phyloP scores from a whole-genome alignment of 2,888 invertebrate species.

The Laothoe populi region DNA sequence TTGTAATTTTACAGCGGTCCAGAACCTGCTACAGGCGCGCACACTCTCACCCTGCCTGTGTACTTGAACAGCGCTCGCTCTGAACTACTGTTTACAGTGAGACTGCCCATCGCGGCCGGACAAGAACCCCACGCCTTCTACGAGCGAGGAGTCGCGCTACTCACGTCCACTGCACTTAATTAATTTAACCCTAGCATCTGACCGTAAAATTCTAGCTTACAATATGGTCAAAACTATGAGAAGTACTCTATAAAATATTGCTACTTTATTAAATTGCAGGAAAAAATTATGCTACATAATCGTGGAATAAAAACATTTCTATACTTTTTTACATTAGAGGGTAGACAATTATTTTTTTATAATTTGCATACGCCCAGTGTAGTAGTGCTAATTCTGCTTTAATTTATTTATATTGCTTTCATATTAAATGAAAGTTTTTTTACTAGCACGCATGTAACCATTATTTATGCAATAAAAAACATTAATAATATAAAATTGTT shows the following conservation, averaged over 20 bases:
- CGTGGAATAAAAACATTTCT: too few species aligned
- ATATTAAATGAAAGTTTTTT: slow-evolving; percentile 6
- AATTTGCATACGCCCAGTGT: neutral
- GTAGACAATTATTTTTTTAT: neutral
- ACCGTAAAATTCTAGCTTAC: too few species aligned
- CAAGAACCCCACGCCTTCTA: slow-evolving; percentile 98
- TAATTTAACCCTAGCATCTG: slow-evolving; percentile 37
- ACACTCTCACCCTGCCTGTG: slow-evolving; percentile 94
- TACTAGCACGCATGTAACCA: slow-evolving; percentile 20
- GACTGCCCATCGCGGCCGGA: slow-evolving; percentile 95
- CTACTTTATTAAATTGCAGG: too few species aligned
- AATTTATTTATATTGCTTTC: slow-evolving; percentile 31
- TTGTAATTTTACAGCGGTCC: slow-evolving; percentile 60
- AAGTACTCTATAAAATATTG: too few species aligned
- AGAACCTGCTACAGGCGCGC: slow-evolving; percentile 69
- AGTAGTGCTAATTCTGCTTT: slow-evolving; percentile 20
- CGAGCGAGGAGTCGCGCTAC: slow-evolving; percentile 98
- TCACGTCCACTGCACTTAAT: slow-evolving; percentile 96
- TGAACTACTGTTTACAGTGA: slow-evolving; percentile 97
- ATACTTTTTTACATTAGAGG: too few species aligned
- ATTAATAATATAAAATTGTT: slow-evolving; percentile 9
- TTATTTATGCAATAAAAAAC: slow-evolving; percentile 33
- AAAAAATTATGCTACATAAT: too few species aligned
- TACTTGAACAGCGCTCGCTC: slow-evolving; percentile 98
- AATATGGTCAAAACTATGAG: too few species aligned